Conservation (phyloP, 2,113 vertebrate genomes). For the Aphyosemion australe region DNA sequence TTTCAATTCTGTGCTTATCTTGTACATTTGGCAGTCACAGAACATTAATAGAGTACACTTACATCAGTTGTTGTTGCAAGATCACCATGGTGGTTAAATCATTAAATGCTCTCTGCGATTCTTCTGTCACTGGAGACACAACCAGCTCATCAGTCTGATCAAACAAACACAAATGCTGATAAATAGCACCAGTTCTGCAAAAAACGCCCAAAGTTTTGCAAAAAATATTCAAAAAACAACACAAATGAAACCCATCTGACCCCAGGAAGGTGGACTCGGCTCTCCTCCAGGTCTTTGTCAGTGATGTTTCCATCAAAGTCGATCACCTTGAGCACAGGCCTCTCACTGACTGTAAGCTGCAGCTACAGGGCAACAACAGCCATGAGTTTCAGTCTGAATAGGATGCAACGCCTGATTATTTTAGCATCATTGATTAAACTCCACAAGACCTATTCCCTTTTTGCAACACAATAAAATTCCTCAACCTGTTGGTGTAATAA, state of each 20-base stretch:
- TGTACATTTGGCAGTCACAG: no score
- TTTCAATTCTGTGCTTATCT: no score
- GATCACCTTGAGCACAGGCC: constrained; percentile 69
- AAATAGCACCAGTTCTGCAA: background rate
- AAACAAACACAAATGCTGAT: background rate
- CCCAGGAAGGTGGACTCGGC: constrained; percentile 60
- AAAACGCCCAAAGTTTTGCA: background rate
- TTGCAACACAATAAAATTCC: no score
- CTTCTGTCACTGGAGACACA: constrained; percentile 60
- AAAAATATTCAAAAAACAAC: background rate
- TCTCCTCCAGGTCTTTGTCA: constrained; percentile 71
- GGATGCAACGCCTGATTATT: background rate
- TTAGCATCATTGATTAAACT: background rate
- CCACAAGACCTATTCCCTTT: background rate
- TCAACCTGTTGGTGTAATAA: no score
- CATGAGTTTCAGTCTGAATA: background rate
- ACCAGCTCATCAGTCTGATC: constrained; percentile 74
- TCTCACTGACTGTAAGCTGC: constrained; percentile 19
- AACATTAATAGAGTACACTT: constrained; percentile 44
- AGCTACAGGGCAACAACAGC: constrained; percentile 47
- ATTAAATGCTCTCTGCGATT: constrained; percentile 75
- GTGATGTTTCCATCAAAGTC: constrained; percentile 79
- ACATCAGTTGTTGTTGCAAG: constrained; percentile 83
- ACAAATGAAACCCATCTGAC: constrained; percentile 54
- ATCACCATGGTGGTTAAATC: constrained; percentile 71